These are phyloP conservation scores for Ariolimax columbianus DNA, from an alignment of 2,888 invertebrate genomes.

Conservation along the genomic window DNA sequence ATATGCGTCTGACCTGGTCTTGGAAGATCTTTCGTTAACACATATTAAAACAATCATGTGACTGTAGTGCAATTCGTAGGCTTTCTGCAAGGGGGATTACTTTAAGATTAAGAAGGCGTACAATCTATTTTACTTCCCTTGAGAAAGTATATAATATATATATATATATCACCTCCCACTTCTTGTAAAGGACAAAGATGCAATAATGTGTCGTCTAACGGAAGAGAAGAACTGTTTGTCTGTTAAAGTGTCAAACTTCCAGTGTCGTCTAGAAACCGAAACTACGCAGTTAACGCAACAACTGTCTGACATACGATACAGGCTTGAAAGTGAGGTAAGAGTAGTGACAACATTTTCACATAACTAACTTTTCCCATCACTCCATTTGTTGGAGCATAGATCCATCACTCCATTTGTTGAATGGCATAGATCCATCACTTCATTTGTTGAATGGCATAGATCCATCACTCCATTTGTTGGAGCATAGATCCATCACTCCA, in stretches of 20 bases:
- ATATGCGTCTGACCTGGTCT: too few species aligned
- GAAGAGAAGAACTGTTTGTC: constrained; percentile 39
- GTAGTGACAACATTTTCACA: neutral
- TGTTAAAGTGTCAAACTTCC: constrained; percentile 32
- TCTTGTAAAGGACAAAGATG: constrained; percentile 36
- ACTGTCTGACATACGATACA: constrained; percentile 32
- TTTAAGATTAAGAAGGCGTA: neutral
- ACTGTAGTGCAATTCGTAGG: too few species aligned
- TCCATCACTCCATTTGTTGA: too few species aligned
- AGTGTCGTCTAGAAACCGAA: constrained; percentile 46
- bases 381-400: too few species aligned
- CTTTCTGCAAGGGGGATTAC: too few species aligned
- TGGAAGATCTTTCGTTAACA: too few species aligned
- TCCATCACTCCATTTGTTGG: too few species aligned
- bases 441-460: too few species aligned
- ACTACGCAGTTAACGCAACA: constrained; percentile 30
- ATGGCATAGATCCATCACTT: too few species aligned
- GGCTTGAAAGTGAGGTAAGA: constrained; percentile 43
- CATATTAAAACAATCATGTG: too few species aligned
- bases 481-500: too few species aligned
- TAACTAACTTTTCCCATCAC: too few species aligned
- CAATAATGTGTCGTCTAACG: neutral
- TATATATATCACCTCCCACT: neutral
- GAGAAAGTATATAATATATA: neutral
- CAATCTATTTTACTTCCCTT: neutral